Evolutionary conservation across 2,113 vertebrate species (phyloP), one percentile per base, ranked within the genome.

Genomic region (Laticauda colubrina): DNA sequence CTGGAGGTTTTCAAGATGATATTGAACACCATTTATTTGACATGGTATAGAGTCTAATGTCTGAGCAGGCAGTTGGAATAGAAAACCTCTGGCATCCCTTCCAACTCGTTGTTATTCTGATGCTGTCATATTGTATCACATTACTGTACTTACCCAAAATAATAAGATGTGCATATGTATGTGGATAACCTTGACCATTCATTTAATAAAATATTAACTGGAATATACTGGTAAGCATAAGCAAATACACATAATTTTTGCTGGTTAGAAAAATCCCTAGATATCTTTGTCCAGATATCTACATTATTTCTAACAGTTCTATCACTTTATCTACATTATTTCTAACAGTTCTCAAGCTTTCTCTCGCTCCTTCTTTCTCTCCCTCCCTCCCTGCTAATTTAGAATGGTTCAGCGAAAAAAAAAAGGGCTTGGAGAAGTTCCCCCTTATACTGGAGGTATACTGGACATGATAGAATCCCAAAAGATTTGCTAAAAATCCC

Each of bases 61-160:
- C 14, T 64, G 26, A 64, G 11, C 61, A 64, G 61, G 29, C 26
- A 11, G 12, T n/a, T 64, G 61, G 26, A 64, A 64, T n/a, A 64
- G 26, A 64, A 64, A 26, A 64, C 11, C 0, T 14, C 61, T 3
- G 12, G n/a, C 1, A 2, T 64, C 26, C 10, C 11, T 64, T 64
- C 61, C 61, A 64, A 64, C 11, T 12, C 26, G 2, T 53, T 12
- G 26, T 14, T 64, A 64, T 29, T 64, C 59, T 29, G 59, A 29
- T 12, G 59, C 59, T 29, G 59, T 29, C 24, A 64, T 64, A 64
- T 5, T 64, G 61, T n/a, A 96, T 89, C 59, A 93, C 94, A 87
- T 75, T 5, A 69, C 18, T 93, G 93, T 92, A 94, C 93, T 95
- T 94, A 94, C 59, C 93, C 57, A 94, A 91, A 92, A 95, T 94